phyloP scores from a whole-genome alignment of 2,797 vertebrate genomes.

The Odontamblyopus rebecca region DNA sequence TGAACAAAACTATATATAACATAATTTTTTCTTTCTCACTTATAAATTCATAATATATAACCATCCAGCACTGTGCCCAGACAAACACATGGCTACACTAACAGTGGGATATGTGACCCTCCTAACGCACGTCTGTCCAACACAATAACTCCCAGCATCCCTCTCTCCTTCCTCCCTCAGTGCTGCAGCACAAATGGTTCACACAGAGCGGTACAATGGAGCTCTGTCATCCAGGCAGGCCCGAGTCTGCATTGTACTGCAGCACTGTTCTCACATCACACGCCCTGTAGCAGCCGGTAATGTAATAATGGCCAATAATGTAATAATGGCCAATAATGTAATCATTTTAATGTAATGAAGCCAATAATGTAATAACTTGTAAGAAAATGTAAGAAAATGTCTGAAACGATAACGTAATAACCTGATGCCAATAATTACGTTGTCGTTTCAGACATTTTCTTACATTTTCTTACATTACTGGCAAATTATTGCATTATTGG shows the following conservation, averaged over 20 bases:
- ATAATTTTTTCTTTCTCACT: too few species aligned
- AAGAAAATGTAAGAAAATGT: too few species aligned
- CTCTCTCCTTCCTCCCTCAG: constrained; percentile 49
- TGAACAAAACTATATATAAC: too few species aligned
- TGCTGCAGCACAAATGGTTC: constrained; percentile 58
- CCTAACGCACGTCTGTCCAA: constrained; percentile 17
- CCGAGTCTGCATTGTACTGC: constrained; percentile 57
- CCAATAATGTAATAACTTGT: too few species aligned
- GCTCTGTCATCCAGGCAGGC: constrained; percentile 55
- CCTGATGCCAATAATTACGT: too few species aligned
- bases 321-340: too few species aligned
- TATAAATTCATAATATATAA: neutral
- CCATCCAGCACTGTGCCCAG: constrained; percentile 1
- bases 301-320: too few species aligned
- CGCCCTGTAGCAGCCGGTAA: neutral
- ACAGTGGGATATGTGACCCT: constrained; percentile 30
- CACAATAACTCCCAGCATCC: constrained; percentile 27
- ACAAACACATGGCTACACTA: constrained; percentile 1
- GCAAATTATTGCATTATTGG: too few species aligned
- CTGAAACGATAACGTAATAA: too few species aligned
- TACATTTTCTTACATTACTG: too few species aligned
- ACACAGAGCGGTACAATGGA: constrained; percentile 59
- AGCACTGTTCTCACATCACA: constrained; percentile 51
- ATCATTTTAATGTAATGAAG: too few species aligned
- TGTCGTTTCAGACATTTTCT: too few species aligned